Evolutionary conservation across 2,797 vertebrate genomes (phyloP).

Genomic region (Rachycentron canadum): DNA sequence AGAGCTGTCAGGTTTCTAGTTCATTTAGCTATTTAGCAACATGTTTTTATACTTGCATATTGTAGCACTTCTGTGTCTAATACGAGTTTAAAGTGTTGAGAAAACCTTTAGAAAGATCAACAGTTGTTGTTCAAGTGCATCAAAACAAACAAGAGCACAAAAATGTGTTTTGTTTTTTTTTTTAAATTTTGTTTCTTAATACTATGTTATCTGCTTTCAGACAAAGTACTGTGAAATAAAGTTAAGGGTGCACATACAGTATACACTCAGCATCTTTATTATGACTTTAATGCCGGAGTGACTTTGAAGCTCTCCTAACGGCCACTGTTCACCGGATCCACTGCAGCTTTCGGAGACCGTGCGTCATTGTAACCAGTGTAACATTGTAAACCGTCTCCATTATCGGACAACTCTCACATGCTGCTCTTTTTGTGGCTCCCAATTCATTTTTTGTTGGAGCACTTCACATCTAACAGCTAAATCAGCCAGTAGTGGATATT

Average conservation of each 20-base stretch:
- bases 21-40: slow-evolving; percentile 85
- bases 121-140: slow-evolving; percentile 84
- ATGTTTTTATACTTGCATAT: slow-evolving; percentile 90
- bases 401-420: not conserved
- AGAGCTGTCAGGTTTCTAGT: slow-evolving; percentile 86
- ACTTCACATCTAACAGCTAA: too few species aligned
- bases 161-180: slow-evolving; percentile 77
- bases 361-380: not conserved
- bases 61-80: slow-evolving; percentile 90
- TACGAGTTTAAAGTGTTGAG: slow-evolving; percentile 83
- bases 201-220: slow-evolving; percentile 89
- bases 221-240: slow-evolving; percentile 90
- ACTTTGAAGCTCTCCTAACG: not conserved
- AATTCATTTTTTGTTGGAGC: not conserved
- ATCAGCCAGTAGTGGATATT: not conserved
- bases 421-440: not conserved
- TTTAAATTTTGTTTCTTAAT: slow-evolving; percentile 82
- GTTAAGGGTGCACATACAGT: slow-evolving; percentile 84
- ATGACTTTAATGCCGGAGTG: slow-evolving; percentile 28
- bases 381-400: not conserved
- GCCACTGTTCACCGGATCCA: not conserved
- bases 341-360: too few species aligned
- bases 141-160: slow-evolving; percentile 91
- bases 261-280: slow-evolving; percentile 78
- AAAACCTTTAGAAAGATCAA: slow-evolving; percentile 82